Percentiles rank a stretch among this genome's conserved stretches.
These are phyloP conservation scores for Zeus faber DNA, from an alignment of 2,113 vertebrate species.

Conservation along the genomic window DNA sequence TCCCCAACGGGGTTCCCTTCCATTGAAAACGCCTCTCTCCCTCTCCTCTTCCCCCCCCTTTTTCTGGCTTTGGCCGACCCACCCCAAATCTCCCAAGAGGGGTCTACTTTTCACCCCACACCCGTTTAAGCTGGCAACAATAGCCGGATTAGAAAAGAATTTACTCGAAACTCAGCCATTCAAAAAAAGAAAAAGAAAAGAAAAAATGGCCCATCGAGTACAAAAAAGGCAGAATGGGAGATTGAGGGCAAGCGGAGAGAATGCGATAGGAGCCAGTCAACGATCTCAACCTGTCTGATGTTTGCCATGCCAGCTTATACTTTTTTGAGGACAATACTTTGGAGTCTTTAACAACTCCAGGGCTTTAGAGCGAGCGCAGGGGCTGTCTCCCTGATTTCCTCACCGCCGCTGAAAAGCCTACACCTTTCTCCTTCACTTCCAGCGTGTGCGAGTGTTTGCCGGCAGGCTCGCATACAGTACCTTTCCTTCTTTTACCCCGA, in stretches of 20 bases:
- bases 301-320: slow-evolving; percentile 82
- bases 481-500: slow-evolving; percentile 10
- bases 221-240: slow-evolving; percentile 78
- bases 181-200: slow-evolving; percentile 82
- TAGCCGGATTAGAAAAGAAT: slow-evolving; percentile 97
- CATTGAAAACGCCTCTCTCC: slow-evolving; percentile 74
- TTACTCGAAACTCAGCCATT: slow-evolving; percentile 87
- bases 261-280: slow-evolving; percentile 88
- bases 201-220: slow-evolving; percentile 74
- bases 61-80: slow-evolving; percentile 79
- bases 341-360: slow-evolving; percentile 79
- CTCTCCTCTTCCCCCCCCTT: slow-evolving; percentile 79
- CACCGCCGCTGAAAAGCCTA: slow-evolving; percentile 77
- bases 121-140: slow-evolving; percentile 97
- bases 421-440: slow-evolving; percentile 56
- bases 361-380: slow-evolving; percentile 70
- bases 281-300: slow-evolving; percentile 92
- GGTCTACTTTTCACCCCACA: slow-evolving; percentile 92
- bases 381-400: slow-evolving; percentile 90
- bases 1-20: slow-evolving; percentile 78
- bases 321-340: slow-evolving; percentile 69
- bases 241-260: slow-evolving; percentile 89
- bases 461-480: slow-evolving; percentile 21
- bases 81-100: slow-evolving; percentile 77
- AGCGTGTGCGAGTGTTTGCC: slow-evolving; percentile 38